Base-by-base conservation (phyloP, 2,888 invertebrate species). In the Eubasilissa splendida region DNA sequence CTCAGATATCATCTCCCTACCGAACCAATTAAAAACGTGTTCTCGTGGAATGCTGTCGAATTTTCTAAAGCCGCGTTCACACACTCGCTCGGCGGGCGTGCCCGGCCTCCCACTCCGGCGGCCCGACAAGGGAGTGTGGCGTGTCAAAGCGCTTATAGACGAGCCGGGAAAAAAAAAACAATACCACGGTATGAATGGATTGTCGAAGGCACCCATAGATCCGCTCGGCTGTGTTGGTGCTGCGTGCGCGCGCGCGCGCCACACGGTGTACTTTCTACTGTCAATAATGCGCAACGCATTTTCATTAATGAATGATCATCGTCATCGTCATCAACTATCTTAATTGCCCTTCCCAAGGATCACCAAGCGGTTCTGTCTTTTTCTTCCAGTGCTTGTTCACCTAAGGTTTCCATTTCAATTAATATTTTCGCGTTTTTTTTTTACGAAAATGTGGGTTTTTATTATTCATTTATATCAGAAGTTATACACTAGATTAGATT, bases 161-260 rank as follows among this genome's bases (percentile, higher is more conserved):
- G 78, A 76, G n/a, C 63, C 22, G 58, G 68, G 54, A 73, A 71
- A 79, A 78, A 79, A 78, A 79, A 79, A 80, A 80, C 60, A 80
- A 60, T 68, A 77, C 52, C 14, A 7, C 2, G 4, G 65, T 80
- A 80, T 80, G 80, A 80, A 80, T 80, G 80, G 75, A 75, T 79
- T 79, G 68, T 79, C 75, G 52, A 66, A 66, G 66, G 68, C 75
- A 65, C 68, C 70, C 79, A 50, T 63, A 65, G 60, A 50, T 56
- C 53, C 33, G 66, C 22, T 74, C 22, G 65, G 8, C 42, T 22
- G 79, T 65, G 71, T 56, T 58, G 22, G 70, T 59, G 11, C 85
- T 58, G 5, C 10, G 74, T n/a, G 50, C 22, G 87, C 87, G 85
- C 81, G 87, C 85, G 85, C 87, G 86, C 86, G 58, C n/a, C 60